A percentile compares a stretch with the other conserved stretches of the same genome.
These are phyloP conservation scores for Acinonyx jubatus DNA, from an alignment of 2,113 vertebrate species.

Conservation along the genomic window DNA sequence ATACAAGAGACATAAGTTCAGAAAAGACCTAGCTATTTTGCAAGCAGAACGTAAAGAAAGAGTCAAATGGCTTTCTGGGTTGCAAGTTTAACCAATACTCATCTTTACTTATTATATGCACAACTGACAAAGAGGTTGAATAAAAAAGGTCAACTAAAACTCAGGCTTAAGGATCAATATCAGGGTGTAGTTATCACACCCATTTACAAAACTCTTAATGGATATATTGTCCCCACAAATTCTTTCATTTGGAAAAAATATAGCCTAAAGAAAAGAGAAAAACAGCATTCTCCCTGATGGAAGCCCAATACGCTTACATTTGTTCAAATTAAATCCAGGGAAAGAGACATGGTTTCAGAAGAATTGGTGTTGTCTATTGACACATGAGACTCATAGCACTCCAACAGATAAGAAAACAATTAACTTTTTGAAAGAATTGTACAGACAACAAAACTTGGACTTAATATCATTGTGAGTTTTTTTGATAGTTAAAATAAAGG, in stretches of 20 bases:
- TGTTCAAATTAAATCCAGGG: neutral
- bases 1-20: neutral
- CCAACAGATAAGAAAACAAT: neutral
- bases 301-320: neutral
- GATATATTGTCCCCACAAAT: neutral
- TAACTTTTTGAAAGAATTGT: neutral
- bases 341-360: neutral
- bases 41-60: neutral
- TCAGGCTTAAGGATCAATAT: neutral
- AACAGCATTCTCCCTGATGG: neutral
- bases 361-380: neutral
- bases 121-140: neutral
- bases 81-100: neutral
- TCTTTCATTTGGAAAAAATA: neutral
- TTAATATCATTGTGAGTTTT: neutral
- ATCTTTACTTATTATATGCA: neutral
- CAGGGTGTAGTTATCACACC: neutral
- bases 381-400: neutral
- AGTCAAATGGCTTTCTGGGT: neutral
- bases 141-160: neutral
- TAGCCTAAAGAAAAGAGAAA: neutral
- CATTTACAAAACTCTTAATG: neutral
- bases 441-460: neutral
- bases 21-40: neutral
- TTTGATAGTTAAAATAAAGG: neutral